These are phyloP conservation scores for Recurvirostra avosetta DNA, from an alignment of 2,113 vertebrate species.

Conservation along the genomic window DNA sequence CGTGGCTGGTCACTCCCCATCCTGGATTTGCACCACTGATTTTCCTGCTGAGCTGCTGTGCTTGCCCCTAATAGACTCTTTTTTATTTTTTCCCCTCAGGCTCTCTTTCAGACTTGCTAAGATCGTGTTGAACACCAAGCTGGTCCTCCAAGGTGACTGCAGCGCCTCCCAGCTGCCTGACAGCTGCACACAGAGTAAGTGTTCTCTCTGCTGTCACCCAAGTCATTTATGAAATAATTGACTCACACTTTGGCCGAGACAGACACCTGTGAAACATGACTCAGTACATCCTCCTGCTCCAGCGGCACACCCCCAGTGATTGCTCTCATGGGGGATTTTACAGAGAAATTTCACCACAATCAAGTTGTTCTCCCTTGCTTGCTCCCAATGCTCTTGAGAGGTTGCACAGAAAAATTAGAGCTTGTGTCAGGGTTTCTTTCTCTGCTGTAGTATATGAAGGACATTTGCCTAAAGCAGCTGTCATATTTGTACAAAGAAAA, in stretches of 20 bases:
- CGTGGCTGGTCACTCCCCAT: rapidly evolving
- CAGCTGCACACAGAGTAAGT: neutral
- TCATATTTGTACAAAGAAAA: neutral
- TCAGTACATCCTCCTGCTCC: neutral
- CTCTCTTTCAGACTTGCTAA: neutral
- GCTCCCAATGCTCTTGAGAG: neutral
- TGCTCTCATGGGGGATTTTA: neutral
- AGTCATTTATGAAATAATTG: neutral
- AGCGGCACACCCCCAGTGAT: neutral
- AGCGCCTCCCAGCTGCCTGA: neutral
- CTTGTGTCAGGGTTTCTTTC: neutral
- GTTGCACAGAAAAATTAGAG: neutral
- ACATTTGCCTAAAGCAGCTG: neutral
- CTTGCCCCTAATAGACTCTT: neutral
- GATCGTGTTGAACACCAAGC: neutral
- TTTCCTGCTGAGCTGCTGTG: neutral
- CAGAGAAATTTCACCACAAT: neutral
- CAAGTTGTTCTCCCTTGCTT: neutral
- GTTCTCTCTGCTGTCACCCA: neutral
- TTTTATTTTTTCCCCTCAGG: neutral
- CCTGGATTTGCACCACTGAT: neutral
- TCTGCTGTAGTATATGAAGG: neutral
- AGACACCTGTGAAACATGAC: neutral
- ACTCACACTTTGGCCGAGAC: neutral
- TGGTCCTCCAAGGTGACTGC: neutral